These are phyloP conservation scores for Chloroclysta siterata DNA, from an alignment of 2,888 invertebrate species.

Conservation along the genomic window DNA sequence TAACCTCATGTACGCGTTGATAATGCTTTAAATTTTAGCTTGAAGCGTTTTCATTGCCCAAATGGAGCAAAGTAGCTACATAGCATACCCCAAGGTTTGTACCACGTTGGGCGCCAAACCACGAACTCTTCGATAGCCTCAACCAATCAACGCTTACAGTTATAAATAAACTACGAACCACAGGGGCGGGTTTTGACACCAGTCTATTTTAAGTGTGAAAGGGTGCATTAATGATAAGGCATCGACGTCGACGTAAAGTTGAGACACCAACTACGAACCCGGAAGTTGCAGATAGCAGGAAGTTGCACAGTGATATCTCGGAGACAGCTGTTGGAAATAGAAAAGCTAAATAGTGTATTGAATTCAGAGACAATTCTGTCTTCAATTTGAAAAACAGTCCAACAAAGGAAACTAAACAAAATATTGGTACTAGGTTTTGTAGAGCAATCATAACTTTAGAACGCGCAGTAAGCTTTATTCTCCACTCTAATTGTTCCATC, in stretches of 20 bases:
- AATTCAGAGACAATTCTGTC: constrained; percentile 18
- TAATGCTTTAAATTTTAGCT: too few relatives aligned
- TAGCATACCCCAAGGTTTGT: not conserved
- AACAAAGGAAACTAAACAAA: not conserved
- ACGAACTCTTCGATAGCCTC: constrained; percentile 1
- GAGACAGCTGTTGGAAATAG: constrained; percentile 34
- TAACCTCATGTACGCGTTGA: too few relatives aligned
- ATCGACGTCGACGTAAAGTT: constrained; percentile 32
- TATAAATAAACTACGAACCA: constrained; percentile 33
- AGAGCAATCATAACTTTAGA: too few relatives aligned
- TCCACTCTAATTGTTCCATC: too few relatives aligned
- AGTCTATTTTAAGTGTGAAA: constrained; percentile 34
- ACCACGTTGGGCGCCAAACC: constrained; percentile 22
- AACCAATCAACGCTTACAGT: constrained; percentile 6
- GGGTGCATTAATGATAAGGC: constrained; percentile 42
- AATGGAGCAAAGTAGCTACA: not conserved
- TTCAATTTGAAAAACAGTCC: constrained; percentile 6
- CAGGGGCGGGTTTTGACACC: constrained; percentile 18
- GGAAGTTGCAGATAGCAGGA: constrained; percentile 30
- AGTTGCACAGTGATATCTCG: constrained; percentile 29
- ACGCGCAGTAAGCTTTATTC: too few relatives aligned
- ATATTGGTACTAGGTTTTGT: too few relatives aligned
- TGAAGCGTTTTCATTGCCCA: too few relatives aligned
- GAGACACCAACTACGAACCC: constrained; percentile 30
- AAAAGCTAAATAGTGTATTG: constrained; percentile 31